Conservation (phyloP, 2,113 vertebrate genomes). For the Candoia aspera region DNA sequence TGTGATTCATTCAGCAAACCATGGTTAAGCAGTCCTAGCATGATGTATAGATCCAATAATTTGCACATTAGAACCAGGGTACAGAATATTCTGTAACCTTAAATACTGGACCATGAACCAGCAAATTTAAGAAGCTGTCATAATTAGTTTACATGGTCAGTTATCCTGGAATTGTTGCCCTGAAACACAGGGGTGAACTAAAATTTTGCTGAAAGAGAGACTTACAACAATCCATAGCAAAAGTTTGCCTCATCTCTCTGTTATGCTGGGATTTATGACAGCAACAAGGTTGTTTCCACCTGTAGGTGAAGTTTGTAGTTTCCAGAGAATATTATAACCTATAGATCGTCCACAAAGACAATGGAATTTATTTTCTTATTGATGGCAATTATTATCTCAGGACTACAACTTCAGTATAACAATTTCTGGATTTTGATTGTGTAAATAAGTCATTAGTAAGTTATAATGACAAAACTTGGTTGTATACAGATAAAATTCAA, state of each 20-base stretch:
- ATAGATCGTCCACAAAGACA: neutral
- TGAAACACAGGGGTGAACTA: neutral
- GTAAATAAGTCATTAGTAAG: neutral
- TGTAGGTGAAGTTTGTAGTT: neutral
- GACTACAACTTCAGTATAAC: neutral
- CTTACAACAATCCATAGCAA: neutral
- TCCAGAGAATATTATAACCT: neutral
- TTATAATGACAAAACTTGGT: neutral
- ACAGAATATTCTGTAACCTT: neutral
- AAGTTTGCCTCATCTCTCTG: neutral
- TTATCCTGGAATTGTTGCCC: neutral
- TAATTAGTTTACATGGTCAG: neutral
- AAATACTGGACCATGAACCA: conserved; percentile 1
- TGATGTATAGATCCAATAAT: neutral
- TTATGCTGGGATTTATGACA: neutral
- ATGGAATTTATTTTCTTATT: neutral
- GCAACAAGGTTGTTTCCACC: neutral
- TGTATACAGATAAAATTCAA: conserved; percentile 37
- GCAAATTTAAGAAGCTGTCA: neutral
- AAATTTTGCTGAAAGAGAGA: neutral
- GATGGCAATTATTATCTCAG: neutral
- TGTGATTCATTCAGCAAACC: neutral
- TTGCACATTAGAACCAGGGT: neutral
- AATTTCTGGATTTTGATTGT: neutral
- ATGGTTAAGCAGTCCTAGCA: neutral